Conservation (phyloP, 2,113 vertebrate genomes). For the Seriola aureovittata region DNA sequence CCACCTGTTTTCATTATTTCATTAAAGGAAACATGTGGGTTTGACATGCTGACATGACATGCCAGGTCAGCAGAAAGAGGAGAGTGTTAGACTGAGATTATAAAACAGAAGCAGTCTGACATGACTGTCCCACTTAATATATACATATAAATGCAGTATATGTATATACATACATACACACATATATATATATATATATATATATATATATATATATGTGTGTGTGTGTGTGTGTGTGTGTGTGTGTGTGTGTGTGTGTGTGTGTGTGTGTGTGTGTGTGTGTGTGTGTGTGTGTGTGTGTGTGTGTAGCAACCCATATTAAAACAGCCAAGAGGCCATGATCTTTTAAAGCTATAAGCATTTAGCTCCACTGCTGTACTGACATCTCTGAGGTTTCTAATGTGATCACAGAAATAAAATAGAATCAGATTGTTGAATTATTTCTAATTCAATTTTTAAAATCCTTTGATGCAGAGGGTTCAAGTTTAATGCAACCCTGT, state of each 20-base stretch:
- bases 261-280: too few species aligned
- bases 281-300: too few species aligned
- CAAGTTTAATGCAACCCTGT: slow-evolving; percentile 4
- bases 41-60: slow-evolving; percentile 32
- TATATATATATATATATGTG: too few species aligned
- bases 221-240: too few species aligned
- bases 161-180: too few species aligned
- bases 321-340: background rate
- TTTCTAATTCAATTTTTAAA: background rate
- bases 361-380: slow-evolving; percentile 34
- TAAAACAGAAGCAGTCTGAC: too few species aligned
- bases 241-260: too few species aligned
- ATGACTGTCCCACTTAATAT: too few species aligned
- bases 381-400: slow-evolving; percentile 47
- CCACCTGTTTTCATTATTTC: slow-evolving; percentile 59
- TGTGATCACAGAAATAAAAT: slow-evolving; percentile 14
- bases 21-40: slow-evolving; percentile 52
- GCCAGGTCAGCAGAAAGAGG: slow-evolving; percentile 20
- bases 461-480: too few species aligned
- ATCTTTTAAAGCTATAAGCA: slow-evolving; percentile 39
- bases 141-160: too few species aligned
- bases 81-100: background rate
- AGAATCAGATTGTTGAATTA: background rate
- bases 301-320: too few species aligned
- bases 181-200: too few species aligned